Base-by-base conservation (phyloP, 2,113 vertebrate species). In the Callionymus lyra region DNA sequence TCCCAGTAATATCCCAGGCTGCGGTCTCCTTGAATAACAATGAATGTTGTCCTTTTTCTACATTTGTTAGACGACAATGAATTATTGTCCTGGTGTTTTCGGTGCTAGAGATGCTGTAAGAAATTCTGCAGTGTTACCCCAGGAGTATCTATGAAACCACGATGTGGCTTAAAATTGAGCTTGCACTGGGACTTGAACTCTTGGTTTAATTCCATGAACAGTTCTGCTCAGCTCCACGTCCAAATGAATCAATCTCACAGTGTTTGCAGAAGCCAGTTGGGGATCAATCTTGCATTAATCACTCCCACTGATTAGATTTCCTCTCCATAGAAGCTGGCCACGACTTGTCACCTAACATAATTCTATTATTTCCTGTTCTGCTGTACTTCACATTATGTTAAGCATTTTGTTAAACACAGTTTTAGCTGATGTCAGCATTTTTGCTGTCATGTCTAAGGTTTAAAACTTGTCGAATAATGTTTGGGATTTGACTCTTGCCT, bases 1-100 rank as follows among this genome's bases (percentile, higher is more conserved):
- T 57, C 42, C 54, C 53, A 8, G n/a, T 35, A 5, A 16, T 45
- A 10, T 11, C 9, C 21, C 21, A 27, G 21, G 21, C 21, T 27
- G 4, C 21, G 4, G 21, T 27, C 8, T 27, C 33, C 32, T 46
- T 47, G 16, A 46, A 36, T 12, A 50, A 63, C 46, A 68, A 55
- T 57, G 18, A 38, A n/a, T 11, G 13, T 34, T n/a, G 6, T 18
- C 10, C 12, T 47, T 38, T 14, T 36, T 41, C 14, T 15, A 14
- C 34, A 6, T 40, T 58, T 64, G 47, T 10, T 16, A 47, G 33
- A 48, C 44, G 50, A 31, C 39, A 38, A 37, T 19, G 27, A 10
- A 63, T 65, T 68, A 61, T 77, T 31, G 41, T n/a, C 16, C 3
- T 1, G 0, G 16, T 34, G 6, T 32, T 17, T 19, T 10, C 2